These are phyloP conservation scores for Orussus abietinus DNA, from an alignment of 1,140 invertebrate genomes.

Conservation along the genomic window DNA sequence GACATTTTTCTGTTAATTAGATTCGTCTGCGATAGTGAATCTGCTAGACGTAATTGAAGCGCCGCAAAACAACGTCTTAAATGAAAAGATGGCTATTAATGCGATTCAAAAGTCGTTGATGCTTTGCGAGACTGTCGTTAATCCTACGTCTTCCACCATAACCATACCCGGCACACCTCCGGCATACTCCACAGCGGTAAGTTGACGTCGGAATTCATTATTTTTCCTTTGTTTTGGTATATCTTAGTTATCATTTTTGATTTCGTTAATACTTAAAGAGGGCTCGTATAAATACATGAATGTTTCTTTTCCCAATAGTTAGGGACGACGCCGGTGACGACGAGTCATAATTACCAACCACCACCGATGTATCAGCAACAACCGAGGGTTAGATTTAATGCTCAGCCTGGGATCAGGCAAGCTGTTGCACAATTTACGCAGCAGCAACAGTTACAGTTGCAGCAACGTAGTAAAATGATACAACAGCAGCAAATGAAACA, in stretches of 20 bases:
- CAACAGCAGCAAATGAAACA: conserved; percentile 56
- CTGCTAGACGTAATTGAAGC: conserved; percentile 51
- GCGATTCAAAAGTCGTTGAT: conserved; percentile 88
- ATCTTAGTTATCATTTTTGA: too few relatives aligned
- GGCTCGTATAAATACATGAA: too few relatives aligned
- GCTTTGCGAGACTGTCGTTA: conserved; percentile 70
- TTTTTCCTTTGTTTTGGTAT: too few relatives aligned
- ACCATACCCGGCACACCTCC: conserved; percentile 60
- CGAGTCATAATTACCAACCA: conserved; percentile 49
- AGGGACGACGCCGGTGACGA: conserved; percentile 44
- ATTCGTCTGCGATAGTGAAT: conserved; percentile 48
- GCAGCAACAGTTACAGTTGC: conserved; percentile 45
- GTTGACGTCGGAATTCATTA: too few relatives aligned
- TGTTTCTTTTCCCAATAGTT: too few relatives aligned
- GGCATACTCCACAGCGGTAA: conserved; percentile 64
- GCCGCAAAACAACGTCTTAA: conserved; percentile 53
- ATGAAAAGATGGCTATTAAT: conserved; percentile 81
- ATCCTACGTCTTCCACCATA: conserved; percentile 62
- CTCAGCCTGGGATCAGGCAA: conserved; percentile 41
- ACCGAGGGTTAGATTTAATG: conserved; percentile 40
- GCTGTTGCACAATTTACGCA: conserved; percentile 36
- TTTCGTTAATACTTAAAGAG: too few relatives aligned
- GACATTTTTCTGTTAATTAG: background rate
- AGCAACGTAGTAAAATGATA: conserved; percentile 46
- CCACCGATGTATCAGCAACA: conserved; percentile 54